Percentiles rank a stretch among this genome's conserved stretches.
Evolutionary conservation across 2,113 vertebrate genomes (phyloP).

Genomic region (Amphilophus citrinellus): DNA sequence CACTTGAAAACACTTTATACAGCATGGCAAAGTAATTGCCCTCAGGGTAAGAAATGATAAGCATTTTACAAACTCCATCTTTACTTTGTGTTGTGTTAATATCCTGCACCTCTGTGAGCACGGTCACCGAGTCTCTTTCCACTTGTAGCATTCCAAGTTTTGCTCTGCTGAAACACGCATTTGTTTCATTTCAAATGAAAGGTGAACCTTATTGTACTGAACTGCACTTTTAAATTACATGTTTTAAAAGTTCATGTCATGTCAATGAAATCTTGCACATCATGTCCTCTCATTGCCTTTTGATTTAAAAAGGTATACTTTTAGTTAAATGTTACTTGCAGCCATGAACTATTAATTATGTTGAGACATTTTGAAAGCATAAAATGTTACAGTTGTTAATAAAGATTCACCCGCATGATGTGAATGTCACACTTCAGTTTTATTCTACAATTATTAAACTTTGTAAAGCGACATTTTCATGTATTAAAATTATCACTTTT

Average conservation of each 20-base stretch:
- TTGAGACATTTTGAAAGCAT: constrained; percentile 28
- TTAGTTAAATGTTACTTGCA: constrained; percentile 24
- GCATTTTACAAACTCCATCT: neutral
- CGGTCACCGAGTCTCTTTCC: neutral
- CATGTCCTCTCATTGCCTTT: constrained; percentile 31
- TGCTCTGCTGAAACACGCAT: constrained; percentile 18
- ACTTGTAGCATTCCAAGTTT: constrained; percentile 23
- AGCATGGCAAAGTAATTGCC: neutral
- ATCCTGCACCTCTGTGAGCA: constrained; percentile 6
- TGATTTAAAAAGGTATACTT: constrained; percentile 27
- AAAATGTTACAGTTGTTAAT: constrained; percentile 39
- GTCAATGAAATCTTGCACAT: constrained; percentile 24
- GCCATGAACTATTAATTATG: constrained; percentile 31
- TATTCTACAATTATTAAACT: neutral
- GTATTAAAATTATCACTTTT: neutral
- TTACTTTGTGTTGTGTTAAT: constrained; percentile 16
- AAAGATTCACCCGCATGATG: constrained; percentile 35
- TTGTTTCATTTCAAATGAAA: constrained; percentile 13
- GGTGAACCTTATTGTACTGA: constrained; percentile 32
- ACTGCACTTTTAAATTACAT: constrained; percentile 47
- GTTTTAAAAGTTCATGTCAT: constrained; percentile 46
- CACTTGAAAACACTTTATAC: neutral
- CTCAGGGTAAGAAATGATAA: neutral
- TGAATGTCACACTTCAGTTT: constrained; percentile 18
- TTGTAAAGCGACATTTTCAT: neutral